Evolutionary conservation across 2,888 invertebrate species (phyloP), one percentile per base, ranked within the genome.

Genomic region (Antitype chi): DNA sequence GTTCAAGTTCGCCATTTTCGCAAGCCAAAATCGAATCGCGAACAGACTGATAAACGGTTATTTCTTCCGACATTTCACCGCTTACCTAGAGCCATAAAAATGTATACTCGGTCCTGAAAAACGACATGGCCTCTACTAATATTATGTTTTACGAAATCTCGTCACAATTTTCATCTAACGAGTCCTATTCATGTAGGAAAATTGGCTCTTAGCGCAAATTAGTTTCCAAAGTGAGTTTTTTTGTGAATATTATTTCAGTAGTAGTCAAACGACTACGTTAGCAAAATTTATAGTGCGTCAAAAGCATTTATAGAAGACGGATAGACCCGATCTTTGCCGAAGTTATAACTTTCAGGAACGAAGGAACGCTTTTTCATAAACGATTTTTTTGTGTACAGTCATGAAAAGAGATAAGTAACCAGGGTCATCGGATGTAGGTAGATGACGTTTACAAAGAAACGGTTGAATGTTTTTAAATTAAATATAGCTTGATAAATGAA

Each of bases 11-110:
- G 32, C 72, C 68, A 76, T 80, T 88, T 77, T 80, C 70, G 60
- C 66, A 68, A 75, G 72, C 72, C 63, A 69, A 84, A 86, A 86
- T 86, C 80, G 77, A 79, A 85, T 85, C 78, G 76, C 28, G 71
- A 74, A 73, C 82, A 75, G 53, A 68, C 78, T 88, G 89, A 90
- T 87, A 84, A 84, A 91, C 76, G 80, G 85, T 90, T 90, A 90
- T 91, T 83, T 71, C 86, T 89, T 88, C 85, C 87, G 85, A 89
- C 85, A 78, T 74, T 76, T 67, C 62, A 52, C 80, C 78, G 81
- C 78, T 84, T 85, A 86, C 85, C 85, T 88, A 70, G 66, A 72
- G 77, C 82, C 76, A 78, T 87, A 85, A 82, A 84, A 88, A 86
- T 83, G 66, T 87, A 87, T 87, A 84, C 47, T 62, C 66, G 2